Evolutionary conservation across 2,797 vertebrate species (phyloP).

Genomic region (Nyctibius grandis): DNA sequence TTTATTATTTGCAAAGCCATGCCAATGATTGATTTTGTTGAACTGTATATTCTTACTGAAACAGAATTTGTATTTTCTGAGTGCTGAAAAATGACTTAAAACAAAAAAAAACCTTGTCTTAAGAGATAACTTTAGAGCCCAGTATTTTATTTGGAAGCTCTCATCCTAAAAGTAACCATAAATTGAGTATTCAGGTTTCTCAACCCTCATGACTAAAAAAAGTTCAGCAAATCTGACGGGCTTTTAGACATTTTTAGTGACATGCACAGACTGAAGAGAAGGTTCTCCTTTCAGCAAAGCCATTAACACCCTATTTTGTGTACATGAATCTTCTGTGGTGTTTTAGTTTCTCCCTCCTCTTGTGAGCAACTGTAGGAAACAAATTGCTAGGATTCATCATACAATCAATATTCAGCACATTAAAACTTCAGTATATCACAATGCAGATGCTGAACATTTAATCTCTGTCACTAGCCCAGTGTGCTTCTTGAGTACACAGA

Average conservation of each 20-base stretch:
- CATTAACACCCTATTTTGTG: background rate
- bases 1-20: background rate
- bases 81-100: background rate
- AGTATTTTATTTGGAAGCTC: background rate
- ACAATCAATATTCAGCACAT: conserved; percentile 60
- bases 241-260: background rate
- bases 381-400: conserved; percentile 48
- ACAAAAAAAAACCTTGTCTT: background rate
- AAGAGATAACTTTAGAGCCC: background rate
- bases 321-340: background rate
- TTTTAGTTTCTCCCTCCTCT: conserved; percentile 49
- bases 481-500: conserved; percentile 11
- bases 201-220: background rate
- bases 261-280: background rate
- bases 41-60: background rate
- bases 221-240: background rate
- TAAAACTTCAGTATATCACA: conserved; percentile 64
- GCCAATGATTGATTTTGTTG: background rate
- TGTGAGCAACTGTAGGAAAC: conserved; percentile 53
- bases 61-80: background rate
- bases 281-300: background rate
- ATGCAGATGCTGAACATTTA: conserved; percentile 50
- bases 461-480: conserved; percentile 66
- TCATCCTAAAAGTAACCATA: background rate
- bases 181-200: background rate